Evolutionary conservation across 1,140 invertebrate genomes (phyloP), one percentile per base, ranked within the genome.

Genomic region (Leptinotarsa lineolata): DNA sequence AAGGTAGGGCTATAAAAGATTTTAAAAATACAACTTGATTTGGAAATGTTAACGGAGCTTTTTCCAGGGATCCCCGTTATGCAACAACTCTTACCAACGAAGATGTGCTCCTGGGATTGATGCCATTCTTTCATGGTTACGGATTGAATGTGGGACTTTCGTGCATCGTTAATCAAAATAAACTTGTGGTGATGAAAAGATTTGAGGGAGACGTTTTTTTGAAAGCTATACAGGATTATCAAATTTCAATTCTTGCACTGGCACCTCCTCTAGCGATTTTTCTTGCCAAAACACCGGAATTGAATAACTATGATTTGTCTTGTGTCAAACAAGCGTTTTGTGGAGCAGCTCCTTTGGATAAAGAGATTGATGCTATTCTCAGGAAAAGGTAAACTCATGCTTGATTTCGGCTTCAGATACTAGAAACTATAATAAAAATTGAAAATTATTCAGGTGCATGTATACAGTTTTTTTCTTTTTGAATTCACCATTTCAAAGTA

Each of bases 201-300:
- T 93, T 93, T 81, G 88, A 92, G 1, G 85, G 88, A 13, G 83
- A 90, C 59, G 58, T 85, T 0, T 92, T 90, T 79, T 81, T 92
- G 13, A 85, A 83, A 70, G 82, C 85, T 2, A 85, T 87, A 61
- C 76, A 86, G 81, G 83, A 87, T 71, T 86, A 90, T 68, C 88
- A 88, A 85, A 86, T 92, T 74, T 63, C 83, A 24, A 76, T 83
- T 54, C 68, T 90, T 13, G 81, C 81, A 13, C 72, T 89, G 2
- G 89, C 90, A 0, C 89, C 90, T 18, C 87, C 90, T 3, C 74
- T 90, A 4, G 78, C 89, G 69, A 78, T 88, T 11, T 89, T 90
- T 66, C 73, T 91, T 5, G 86, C 86, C 0, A 90, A 90, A 77
- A 84, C 85, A 54, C 81, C 86, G 5, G 68, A 85, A 59, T 81